phyloP scores from a whole-genome alignment of 2,113 vertebrate species.

The Cochlearius cochlearius region DNA sequence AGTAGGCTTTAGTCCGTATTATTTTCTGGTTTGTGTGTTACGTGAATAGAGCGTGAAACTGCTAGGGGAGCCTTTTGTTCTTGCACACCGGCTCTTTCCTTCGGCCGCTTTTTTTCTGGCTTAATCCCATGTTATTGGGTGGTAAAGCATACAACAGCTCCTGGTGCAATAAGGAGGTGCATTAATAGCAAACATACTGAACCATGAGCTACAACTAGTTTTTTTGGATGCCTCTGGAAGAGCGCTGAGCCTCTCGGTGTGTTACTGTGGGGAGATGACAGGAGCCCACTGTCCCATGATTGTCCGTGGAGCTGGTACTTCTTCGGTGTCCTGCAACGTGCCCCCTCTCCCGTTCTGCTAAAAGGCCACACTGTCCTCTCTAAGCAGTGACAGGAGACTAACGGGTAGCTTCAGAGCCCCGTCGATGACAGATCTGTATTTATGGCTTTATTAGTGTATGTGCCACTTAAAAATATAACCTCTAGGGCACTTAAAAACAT shows the following conservation, averaged over 20 bases:
- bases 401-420: not conserved
- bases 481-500: not conserved
- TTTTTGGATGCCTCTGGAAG: not conserved
- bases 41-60: not conserved
- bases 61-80: not conserved
- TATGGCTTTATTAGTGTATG: not conserved
- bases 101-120: not conserved
- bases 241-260: not conserved
- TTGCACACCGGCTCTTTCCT: not conserved
- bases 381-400: not conserved
- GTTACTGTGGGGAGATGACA: not conserved
- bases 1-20: not conserved
- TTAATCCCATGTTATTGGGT: not conserved
- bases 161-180: not conserved
- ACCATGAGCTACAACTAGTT: fast-evolving
- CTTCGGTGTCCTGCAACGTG: not conserved
- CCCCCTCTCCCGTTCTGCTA: not conserved
- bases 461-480: not conserved
- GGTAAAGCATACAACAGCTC: not conserved
- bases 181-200: not conserved
- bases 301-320: not conserved
- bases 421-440: not conserved
- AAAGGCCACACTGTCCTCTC: not conserved
- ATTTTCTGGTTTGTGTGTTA: not conserved
- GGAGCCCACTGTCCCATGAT: not conserved